Conservation (phyloP, 1,140 invertebrate species). For the Eciton burchellii region DNA sequence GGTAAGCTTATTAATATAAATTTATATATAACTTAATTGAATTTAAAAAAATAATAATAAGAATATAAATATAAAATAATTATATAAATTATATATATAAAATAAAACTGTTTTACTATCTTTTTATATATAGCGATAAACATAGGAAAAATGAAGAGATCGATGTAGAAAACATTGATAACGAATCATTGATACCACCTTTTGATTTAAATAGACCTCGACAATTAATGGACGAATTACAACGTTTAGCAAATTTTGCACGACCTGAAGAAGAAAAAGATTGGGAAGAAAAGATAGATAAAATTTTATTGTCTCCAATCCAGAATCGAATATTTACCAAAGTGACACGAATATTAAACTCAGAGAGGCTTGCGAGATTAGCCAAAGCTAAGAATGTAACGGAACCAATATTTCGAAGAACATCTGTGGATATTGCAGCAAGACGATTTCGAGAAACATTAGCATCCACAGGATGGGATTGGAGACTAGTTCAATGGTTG, state of each 20-base stretch:
- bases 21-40: not conserved
- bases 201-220: slow-evolving; percentile 89
- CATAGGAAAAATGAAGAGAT: slow-evolving; percentile 81
- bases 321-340: slow-evolving; percentile 90
- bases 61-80: not conserved
- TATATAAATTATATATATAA: slow-evolving; percentile 5
- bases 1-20: slow-evolving; percentile 62
- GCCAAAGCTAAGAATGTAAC: slow-evolving; percentile 86
- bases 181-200: slow-evolving; percentile 77
- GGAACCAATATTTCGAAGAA: slow-evolving; percentile 89
- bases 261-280: slow-evolving; percentile 88
- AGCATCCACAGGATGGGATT: slow-evolving; percentile 89
- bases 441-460: slow-evolving; percentile 89
- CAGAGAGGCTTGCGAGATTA: slow-evolving; percentile 90
- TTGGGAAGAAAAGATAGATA: slow-evolving; percentile 90
- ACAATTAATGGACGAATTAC: slow-evolving; percentile 91
- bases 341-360: slow-evolving; percentile 89
- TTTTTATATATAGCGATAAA: slow-evolving; percentile 58
- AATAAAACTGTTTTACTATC: slow-evolving; percentile 7
- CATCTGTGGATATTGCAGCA: slow-evolving; percentile 90
- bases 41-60: not conserved
- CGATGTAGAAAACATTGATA: slow-evolving; percentile 83
- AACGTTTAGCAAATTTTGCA: slow-evolving; percentile 88
- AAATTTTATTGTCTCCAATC: slow-evolving; percentile 88
- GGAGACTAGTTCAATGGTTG: slow-evolving; percentile 91